These are phyloP conservation scores for Trachymyrmex septentrionalis DNA, from an alignment of 1,140 invertebrate species.

Conservation along the genomic window DNA sequence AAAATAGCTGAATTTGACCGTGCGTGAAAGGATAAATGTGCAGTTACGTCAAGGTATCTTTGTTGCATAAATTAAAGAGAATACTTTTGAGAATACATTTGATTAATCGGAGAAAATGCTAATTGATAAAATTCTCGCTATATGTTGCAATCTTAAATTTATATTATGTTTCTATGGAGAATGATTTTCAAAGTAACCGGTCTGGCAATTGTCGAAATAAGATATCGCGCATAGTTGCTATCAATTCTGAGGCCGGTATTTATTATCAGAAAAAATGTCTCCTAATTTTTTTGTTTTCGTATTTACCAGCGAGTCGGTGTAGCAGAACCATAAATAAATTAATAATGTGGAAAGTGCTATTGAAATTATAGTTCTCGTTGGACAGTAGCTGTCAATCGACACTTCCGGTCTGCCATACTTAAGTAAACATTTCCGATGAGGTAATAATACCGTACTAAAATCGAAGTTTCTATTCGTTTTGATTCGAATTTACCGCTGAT, in stretches of 20 bases:
- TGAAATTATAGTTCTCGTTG: constrained; percentile 36
- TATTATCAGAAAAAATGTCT: constrained; percentile 31
- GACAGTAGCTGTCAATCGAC: constrained; percentile 13
- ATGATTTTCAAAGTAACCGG: not conserved
- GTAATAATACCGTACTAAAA: constrained; percentile 15
- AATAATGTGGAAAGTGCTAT: constrained; percentile 39
- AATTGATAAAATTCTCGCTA: constrained; percentile 1
- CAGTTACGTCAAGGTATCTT: not conserved
- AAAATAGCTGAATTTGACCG: not conserved
- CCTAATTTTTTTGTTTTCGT: constrained; percentile 36
- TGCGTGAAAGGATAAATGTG: not conserved
- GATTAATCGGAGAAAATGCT: not conserved
- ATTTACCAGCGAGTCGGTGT: constrained; percentile 17
- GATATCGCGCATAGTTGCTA: not conserved
- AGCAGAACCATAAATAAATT: constrained; percentile 42
- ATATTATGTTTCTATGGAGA: not conserved
- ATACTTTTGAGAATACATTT: not conserved
- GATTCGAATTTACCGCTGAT: not conserved
- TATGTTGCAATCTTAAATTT: not conserved
- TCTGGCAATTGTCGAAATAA: not conserved
- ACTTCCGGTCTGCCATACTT: constrained; percentile 21
- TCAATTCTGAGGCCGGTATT: constrained; percentile 15
- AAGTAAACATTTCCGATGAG: constrained; percentile 20
- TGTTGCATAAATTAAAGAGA: not conserved
- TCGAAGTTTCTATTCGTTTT: constrained; percentile 3